phyloP scores from a whole-genome alignment of 2,888 invertebrate genomes.

The Ferdinandea cuprea region DNA sequence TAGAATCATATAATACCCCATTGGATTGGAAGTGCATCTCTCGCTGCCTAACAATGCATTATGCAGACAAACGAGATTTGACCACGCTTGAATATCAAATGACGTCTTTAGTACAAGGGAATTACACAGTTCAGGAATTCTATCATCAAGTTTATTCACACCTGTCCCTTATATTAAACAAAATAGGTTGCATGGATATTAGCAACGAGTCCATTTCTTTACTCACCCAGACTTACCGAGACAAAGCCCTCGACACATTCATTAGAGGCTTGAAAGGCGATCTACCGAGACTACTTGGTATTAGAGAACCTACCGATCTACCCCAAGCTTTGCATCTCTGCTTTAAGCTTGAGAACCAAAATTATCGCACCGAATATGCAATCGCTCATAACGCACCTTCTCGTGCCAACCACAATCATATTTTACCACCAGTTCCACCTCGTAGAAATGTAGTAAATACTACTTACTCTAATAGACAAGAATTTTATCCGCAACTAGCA shows the following conservation, averaged over 20 bases:
- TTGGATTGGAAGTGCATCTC: conserved; percentile 48
- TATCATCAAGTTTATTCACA: conserved; percentile 73
- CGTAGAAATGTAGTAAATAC: neutral
- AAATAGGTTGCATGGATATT: conserved; percentile 35
- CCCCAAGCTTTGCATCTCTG: conserved; percentile 45
- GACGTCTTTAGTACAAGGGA: conserved; percentile 61
- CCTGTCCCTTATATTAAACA: conserved; percentile 40
- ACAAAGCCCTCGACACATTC: conserved; percentile 49
- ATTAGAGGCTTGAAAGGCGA: conserved; percentile 55
- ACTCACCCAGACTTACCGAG: conserved; percentile 33
- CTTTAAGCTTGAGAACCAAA: conserved; percentile 26
- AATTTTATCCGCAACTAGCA: conserved; percentile 17
- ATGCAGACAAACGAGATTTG: conserved; percentile 69
- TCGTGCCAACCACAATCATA: neutral
- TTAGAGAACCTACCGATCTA: conserved; percentile 44
- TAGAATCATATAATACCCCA: conserved; percentile 53
- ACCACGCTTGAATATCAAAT: conserved; percentile 68
- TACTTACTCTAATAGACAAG: neutral
- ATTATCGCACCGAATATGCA: neutral
- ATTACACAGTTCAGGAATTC: conserved; percentile 59
- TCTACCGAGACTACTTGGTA: conserved; percentile 68
- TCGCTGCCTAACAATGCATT: conserved; percentile 58
- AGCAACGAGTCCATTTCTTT: conserved; percentile 9
- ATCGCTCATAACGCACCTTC: conserved; percentile 6
- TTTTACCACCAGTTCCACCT: neutral